These are phyloP conservation scores for Drosophila biarmipes DNA, from an alignment of 1,140 invertebrate species.

Conservation along the genomic window DNA sequence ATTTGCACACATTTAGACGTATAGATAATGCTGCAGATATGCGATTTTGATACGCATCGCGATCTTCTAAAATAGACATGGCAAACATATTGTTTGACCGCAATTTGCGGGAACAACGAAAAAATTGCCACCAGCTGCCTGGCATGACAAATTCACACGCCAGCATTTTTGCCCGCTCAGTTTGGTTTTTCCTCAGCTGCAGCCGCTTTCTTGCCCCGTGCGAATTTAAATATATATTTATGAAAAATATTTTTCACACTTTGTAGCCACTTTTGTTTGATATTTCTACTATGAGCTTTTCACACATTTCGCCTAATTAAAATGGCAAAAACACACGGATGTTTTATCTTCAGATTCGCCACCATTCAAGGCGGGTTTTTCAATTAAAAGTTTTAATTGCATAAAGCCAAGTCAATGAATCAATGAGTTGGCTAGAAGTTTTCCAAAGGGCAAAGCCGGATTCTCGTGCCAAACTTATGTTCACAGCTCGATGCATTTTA, in stretches of 20 bases:
- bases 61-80: conserved; percentile 64
- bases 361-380: conserved; percentile 38
- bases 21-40: conserved; percentile 4
- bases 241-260: conserved; percentile 82
- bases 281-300: conserved; percentile 44
- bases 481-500: conserved; percentile 11
- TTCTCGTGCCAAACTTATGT: neutral
- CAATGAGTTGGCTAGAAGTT: conserved; percentile 21
- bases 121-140: conserved; percentile 79
- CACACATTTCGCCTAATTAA: conserved; percentile 47
- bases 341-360: neutral
- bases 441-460: conserved; percentile 7
- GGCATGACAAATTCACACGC: conserved; percentile 74
- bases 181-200: conserved; percentile 35
- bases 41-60: conserved; percentile 27
- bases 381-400: conserved; percentile 79
- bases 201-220: conserved; percentile 2
- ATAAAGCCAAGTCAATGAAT: conserved; percentile 30
- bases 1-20: neutral
- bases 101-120: conserved; percentile 64
- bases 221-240: conserved; percentile 39
- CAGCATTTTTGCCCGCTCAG: conserved; percentile 45
- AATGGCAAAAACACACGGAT: conserved; percentile 21
- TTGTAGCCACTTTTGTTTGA: conserved; percentile 58
- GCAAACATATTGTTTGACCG: conserved; percentile 79